Base-by-base conservation (phyloP, 1,140 invertebrate species). In the Alviniconcha marisindica region DNA sequence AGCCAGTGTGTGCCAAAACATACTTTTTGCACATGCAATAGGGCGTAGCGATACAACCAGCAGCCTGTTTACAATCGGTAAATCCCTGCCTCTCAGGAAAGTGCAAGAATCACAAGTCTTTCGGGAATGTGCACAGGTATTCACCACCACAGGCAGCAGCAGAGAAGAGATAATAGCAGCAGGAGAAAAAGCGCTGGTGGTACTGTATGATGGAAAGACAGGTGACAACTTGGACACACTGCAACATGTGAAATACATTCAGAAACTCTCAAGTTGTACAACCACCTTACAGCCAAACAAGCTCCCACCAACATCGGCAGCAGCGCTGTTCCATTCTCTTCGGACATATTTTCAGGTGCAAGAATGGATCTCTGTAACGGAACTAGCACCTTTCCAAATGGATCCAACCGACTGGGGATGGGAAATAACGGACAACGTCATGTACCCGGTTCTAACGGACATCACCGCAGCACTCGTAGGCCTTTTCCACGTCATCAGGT, bases 241-340 rank as follows among this genome's bases (percentile, higher is more conserved):
- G n/a, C n/a, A n/a, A n/a, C n/a, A n/a, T 78, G 33, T 51, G 28
- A 56, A 78, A 36, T 78, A 38, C 33, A 38, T 18, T 18, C 44
- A 78, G 48, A 78, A 56, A 54, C 15, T 54, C 1, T 4, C 2
- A 33, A 31, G 18, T 44, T 44, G 77, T 31, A 54, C 40, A 38
- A 15, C 51, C 2, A 33, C 21, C 21, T 42, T 84, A 2, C 31
- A 10, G 21, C n/a, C 71, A 2, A 21, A 80, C 33, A 63, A 44
- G 14, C 44, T 84, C 33, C 83, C 83, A 38, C 83, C 83, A 15
- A 84, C 83, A 33, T 42, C 38, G 21, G 76, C 63, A 78, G 76
- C 83, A 66, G 77, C 54, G 2, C 66, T 69, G 66, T 84, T 69
- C 66, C 83, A 84, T 77, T 31, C 28, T 21, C 15, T 42, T 2